phyloP scores from a whole-genome alignment of 64 coral and sea anemone genomes.

The Orbicella faveolata region DNA sequence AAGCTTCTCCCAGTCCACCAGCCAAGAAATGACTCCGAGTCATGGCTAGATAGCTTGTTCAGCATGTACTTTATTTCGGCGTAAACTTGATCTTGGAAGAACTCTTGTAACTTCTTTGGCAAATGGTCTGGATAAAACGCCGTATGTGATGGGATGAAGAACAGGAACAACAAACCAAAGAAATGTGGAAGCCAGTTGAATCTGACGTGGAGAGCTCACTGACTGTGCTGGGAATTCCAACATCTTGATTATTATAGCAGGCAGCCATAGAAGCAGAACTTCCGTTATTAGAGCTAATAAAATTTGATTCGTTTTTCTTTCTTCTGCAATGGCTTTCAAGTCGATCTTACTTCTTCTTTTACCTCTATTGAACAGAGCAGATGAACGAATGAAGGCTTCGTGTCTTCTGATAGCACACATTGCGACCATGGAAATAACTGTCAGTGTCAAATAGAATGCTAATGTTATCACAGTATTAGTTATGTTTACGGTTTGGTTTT shows the following conservation, averaged over 20 bases:
- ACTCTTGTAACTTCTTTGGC: background rate
- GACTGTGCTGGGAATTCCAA: background rate
- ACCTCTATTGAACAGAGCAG: background rate
- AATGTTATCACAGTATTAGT: background rate
- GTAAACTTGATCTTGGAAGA: background rate
- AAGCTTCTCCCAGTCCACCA: too few species aligned
- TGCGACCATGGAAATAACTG: background rate
- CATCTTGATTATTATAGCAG: conserved; percentile 9
- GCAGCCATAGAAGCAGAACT: conserved; percentile 8
- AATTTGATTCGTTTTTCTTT: conserved; percentile 21
- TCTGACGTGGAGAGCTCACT: background rate
- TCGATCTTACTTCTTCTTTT: background rate
- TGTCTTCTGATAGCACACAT: background rate
- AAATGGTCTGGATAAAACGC: background rate
- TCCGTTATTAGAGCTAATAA: background rate
- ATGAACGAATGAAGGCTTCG: background rate
- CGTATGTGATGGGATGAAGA: background rate
- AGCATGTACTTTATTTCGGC: conserved; percentile 16
- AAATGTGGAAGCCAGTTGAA: conserved; percentile 21
- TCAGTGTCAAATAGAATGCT: background rate
- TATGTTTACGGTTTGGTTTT: background rate
- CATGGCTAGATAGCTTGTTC: background rate
- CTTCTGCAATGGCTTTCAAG: background rate
- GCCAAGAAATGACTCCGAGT: too few species aligned
- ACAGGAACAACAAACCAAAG: conserved; percentile 4